A percentile compares a stretch with the other conserved stretches of the same genome.
Evolutionary conservation across 2,888 invertebrate species (phyloP).

Genomic region (Pristionchus exspectatus): DNA sequence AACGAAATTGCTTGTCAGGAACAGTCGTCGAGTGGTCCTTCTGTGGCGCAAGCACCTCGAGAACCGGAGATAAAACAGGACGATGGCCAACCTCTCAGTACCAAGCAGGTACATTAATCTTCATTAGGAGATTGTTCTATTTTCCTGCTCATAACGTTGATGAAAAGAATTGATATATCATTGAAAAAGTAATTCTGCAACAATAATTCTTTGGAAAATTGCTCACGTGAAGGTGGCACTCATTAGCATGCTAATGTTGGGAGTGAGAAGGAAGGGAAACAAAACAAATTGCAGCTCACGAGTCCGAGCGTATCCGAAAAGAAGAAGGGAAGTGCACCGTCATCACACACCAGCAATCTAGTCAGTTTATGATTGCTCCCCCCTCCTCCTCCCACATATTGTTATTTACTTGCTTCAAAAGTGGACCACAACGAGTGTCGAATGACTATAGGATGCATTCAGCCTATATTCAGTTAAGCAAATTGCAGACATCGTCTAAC

Average conservation of each 20-base stretch:
- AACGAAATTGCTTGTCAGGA: not conserved
- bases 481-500: not conserved
- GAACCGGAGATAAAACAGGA: not conserved
- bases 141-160: no score
- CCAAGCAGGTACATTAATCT: not conserved
- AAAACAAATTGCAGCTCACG: slow-evolving; percentile 28
- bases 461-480: not conserved
- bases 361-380: not conserved
- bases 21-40: not conserved
- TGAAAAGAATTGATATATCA: no score
- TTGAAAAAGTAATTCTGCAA: no score
- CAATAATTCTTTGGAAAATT: no score
- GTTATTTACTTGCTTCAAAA: no score
- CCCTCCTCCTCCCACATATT: not conserved
- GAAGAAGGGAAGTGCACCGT: not conserved
- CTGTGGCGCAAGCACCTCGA: not conserved
- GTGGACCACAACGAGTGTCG: no score
- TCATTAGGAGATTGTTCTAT: no score
- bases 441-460: not conserved
- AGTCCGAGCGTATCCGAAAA: not conserved
- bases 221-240: not conserved
- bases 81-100: not conserved
- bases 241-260: slow-evolving; percentile 21
- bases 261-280: not conserved
- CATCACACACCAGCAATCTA: not conserved